Percentiles rank a stretch among this genome's conserved stretches.
Conservation (phyloP, 2,797 vertebrate species). For the Delichon dasypus region DNA sequence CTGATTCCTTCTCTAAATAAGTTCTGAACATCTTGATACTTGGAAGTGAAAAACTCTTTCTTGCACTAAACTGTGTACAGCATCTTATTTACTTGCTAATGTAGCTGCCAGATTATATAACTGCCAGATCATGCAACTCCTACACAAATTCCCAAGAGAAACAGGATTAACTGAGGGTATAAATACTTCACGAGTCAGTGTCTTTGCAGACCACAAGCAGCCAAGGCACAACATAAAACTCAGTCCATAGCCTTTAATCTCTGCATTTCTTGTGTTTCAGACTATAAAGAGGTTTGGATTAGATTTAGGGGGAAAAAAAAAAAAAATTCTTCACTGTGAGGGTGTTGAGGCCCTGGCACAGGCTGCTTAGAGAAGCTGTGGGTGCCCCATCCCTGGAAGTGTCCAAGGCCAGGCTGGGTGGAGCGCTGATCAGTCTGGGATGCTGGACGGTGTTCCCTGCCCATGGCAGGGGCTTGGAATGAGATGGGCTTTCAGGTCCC, state of each 20-base stretch:
- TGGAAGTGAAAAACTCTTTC: background rate
- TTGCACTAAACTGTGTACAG: background rate
- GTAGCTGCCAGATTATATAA: background rate
- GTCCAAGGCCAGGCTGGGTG: accelerated
- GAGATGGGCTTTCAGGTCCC: background rate
- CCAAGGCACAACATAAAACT: background rate
- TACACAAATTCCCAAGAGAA: background rate
- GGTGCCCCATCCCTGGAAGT: background rate
- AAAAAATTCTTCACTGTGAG: background rate
- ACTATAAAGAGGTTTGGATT: background rate
- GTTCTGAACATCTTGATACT: background rate
- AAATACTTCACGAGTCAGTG: background rate
- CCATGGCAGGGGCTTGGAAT: background rate
- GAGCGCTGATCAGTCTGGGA: background rate
- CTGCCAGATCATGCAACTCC: background rate
- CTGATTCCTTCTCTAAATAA: background rate
- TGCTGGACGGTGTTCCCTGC: background rate
- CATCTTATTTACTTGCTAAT: background rate
- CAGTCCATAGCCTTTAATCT: background rate
- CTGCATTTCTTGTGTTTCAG: background rate
- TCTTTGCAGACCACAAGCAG: background rate
- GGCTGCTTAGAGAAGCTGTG: background rate
- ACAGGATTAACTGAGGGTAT: background rate
- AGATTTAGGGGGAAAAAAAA: background rate
- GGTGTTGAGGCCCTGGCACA: background rate